phyloP scores from a whole-genome alignment of 2,888 invertebrate species.

The Trissolcus japonicus region DNA sequence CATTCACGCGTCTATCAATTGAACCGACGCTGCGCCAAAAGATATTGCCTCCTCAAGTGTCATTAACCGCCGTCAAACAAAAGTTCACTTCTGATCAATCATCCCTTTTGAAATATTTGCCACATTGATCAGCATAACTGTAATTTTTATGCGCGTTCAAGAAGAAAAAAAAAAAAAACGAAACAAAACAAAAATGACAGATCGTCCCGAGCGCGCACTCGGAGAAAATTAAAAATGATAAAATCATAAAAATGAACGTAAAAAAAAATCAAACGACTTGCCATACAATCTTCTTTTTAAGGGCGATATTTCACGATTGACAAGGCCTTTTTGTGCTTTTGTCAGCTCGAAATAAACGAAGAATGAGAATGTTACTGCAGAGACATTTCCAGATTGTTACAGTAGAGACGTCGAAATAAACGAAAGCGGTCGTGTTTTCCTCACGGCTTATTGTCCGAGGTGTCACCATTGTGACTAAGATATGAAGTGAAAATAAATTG shows the following conservation, averaged over 20 bases:
- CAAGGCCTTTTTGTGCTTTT: conserved; percentile 22
- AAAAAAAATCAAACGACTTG: no score
- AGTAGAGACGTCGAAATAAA: neutral
- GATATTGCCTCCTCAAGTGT: conserved; percentile 43
- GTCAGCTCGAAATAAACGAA: conserved; percentile 7
- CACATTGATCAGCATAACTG: conserved; percentile 23
- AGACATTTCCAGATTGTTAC: conserved; percentile 19
- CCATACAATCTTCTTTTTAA: no score
- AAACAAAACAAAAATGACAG: neutral
- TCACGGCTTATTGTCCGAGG: neutral
- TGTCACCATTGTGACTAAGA: neutral
- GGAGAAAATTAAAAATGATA: neutral
- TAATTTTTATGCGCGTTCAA: conserved; percentile 17
- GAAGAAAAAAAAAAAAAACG: neutral
- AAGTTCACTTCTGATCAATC: conserved; percentile 39
- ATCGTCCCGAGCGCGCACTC: neutral
- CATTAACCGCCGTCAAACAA: conserved; percentile 47
- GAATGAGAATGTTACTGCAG: conserved; percentile 17
- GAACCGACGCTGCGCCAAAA: conserved; percentile 29
- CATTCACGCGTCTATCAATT: conserved; percentile 52
- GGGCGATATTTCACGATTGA: conserved; percentile 19
- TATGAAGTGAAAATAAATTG: neutral
- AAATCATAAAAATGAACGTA: conserved; percentile 1
- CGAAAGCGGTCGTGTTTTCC: conserved; percentile 15
- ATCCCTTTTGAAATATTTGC: conserved; percentile 35